A percentile compares a stretch with the other conserved stretches of the same genome.
phyloP scores from a whole-genome alignment of 2,113 vertebrate species.

The Archocentrus centrarchus region DNA sequence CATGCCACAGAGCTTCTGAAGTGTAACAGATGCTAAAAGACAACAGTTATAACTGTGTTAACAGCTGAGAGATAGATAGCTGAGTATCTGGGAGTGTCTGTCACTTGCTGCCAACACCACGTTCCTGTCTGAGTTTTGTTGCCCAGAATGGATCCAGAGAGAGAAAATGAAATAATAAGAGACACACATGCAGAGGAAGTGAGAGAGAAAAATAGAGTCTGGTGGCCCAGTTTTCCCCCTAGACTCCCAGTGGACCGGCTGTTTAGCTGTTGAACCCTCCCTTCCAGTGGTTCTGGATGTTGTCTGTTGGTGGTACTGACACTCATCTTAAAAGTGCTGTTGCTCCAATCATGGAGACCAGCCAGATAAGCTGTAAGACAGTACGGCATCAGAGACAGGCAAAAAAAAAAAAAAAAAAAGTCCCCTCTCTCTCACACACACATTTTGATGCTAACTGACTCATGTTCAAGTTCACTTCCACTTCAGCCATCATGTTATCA shows the following conservation, averaged over 20 bases:
- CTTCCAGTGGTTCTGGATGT: slow-evolving; percentile 38
- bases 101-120: slow-evolving; percentile 54
- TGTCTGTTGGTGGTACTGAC: slow-evolving; percentile 18
- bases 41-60: slow-evolving; percentile 30
- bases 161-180: slow-evolving; percentile 49
- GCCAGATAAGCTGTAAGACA: slow-evolving; percentile 40
- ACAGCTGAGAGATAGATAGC: slow-evolving; percentile 53
- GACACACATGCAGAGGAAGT: slow-evolving; percentile 58
- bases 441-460: neutral
- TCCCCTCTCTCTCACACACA: neutral
- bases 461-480: neutral
- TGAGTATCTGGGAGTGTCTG: slow-evolving; percentile 57
- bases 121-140: slow-evolving; percentile 63
- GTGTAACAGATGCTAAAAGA: slow-evolving; percentile 29
- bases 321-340: slow-evolving; percentile 30
- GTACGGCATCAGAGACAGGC: slow-evolving; percentile 10
- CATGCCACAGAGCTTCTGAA: slow-evolving; percentile 5
- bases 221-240: slow-evolving; percentile 36
- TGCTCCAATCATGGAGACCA: slow-evolving; percentile 39
- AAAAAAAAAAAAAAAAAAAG: slow-evolving; percentile 5
- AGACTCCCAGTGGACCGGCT: slow-evolving; percentile 44
- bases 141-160: slow-evolving; percentile 52
- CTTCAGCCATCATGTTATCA: neutral
- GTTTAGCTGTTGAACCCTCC: slow-evolving; percentile 42
- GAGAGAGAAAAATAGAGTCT: slow-evolving; percentile 41